These are phyloP conservation scores for Drosophila erecta DNA, from an alignment of 1,140 invertebrate genomes.

Conservation along the genomic window DNA sequence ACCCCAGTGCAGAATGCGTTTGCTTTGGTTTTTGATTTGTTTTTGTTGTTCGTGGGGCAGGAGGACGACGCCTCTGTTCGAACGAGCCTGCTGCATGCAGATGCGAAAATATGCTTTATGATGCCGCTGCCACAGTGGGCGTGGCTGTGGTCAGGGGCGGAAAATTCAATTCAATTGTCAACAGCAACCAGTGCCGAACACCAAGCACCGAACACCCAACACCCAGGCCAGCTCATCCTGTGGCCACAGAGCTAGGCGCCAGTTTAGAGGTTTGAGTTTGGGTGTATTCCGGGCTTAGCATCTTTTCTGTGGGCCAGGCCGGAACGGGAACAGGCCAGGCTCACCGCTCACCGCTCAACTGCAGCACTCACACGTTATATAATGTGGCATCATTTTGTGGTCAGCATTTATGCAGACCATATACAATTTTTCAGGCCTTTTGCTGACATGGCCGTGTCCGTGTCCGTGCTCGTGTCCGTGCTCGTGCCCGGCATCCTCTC, in stretches of 20 bases:
- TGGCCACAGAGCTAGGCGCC: conserved; percentile 54
- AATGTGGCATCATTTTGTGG: conserved; percentile 82
- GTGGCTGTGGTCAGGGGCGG: conserved; percentile 52
- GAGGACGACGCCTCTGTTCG: conserved; percentile 14
- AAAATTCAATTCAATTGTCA: conserved; percentile 84
- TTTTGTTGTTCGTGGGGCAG: conserved; percentile 54
- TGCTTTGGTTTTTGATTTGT: conserved; percentile 54
- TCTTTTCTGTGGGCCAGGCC: conserved; percentile 11
- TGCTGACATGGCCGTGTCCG: conserved; percentile 54
- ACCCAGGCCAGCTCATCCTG: conserved; percentile 10
- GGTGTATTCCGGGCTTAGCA: conserved; percentile 42
- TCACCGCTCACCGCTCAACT: conserved; percentile 6
- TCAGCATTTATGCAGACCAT: conserved; percentile 77
- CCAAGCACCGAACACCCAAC: neutral
- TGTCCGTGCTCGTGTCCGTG: no score
- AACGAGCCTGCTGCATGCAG: conserved; percentile 62
- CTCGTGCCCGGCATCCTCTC: neutral
- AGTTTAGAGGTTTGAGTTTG: conserved; percentile 45
- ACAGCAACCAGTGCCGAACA: conserved; percentile 48
- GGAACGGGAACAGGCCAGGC: no score
- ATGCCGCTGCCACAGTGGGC: conserved; percentile 57
- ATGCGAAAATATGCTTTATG: conserved; percentile 77
- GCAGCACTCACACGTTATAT: conserved; percentile 64
- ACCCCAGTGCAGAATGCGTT: conserved; percentile 8
- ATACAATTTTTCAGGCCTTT: conserved; percentile 74